These are phyloP conservation scores for Drosophila kohkoa DNA, from an alignment of 1,140 invertebrate species.

Conservation along the genomic window DNA sequence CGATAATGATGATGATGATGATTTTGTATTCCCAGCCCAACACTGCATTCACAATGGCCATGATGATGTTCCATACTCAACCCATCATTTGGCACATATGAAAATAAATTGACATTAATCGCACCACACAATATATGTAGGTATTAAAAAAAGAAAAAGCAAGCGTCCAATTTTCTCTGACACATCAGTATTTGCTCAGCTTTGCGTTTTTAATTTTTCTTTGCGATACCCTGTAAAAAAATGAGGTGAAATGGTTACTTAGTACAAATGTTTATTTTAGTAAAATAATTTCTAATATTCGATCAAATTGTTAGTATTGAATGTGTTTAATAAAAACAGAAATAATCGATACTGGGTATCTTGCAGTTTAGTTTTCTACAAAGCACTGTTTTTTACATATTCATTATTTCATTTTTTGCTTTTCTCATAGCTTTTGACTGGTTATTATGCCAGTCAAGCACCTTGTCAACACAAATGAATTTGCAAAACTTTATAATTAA, in stretches of 20 bases:
- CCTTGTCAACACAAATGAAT: constrained; percentile 63
- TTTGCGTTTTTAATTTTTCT: constrained; percentile 23
- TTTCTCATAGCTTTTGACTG: constrained; percentile 40
- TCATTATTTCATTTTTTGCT: constrained; percentile 32
- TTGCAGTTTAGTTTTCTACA: neutral
- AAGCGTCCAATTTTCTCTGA: constrained; percentile 41
- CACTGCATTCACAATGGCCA: constrained; percentile 2
- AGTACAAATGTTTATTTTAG: neutral
- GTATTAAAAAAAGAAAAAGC: constrained; percentile 40
- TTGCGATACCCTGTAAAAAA: constrained; percentile 1
- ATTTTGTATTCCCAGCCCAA: neutral
- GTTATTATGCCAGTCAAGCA: constrained; percentile 64
- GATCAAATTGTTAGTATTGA: too few relatives aligned
- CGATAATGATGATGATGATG: neutral
- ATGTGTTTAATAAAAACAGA: neutral
- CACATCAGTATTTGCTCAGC: constrained; percentile 52
- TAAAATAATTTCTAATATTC: neutral
- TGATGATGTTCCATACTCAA: constrained; percentile 40
- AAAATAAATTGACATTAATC: constrained; percentile 68
- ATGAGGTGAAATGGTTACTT: neutral
- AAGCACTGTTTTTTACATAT: neutral
- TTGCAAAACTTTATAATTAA: constrained; percentile 30
- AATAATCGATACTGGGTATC: neutral
- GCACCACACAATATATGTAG: constrained; percentile 50
- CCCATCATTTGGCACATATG: constrained; percentile 38